phyloP scores from a whole-genome alignment of 2,797 vertebrate species.

The Alcedo quadribrachys region DNA sequence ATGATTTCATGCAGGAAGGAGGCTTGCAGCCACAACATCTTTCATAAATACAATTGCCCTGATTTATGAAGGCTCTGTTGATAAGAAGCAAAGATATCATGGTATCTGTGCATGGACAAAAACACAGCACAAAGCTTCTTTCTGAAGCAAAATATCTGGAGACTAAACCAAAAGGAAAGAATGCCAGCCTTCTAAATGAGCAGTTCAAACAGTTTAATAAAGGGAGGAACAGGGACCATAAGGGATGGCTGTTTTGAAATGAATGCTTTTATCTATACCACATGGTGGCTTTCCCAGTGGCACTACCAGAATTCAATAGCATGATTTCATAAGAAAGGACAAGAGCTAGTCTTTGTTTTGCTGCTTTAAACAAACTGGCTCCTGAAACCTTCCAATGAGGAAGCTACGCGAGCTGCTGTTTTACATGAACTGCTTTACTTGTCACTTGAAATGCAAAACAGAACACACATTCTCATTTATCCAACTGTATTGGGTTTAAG shows the following conservation, averaged over 20 bases:
- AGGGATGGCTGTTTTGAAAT: not conserved
- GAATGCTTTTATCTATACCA: not conserved
- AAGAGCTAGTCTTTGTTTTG: not conserved
- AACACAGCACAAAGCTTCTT: not conserved
- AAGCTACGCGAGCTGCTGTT: not conserved
- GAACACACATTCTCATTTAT: not conserved
- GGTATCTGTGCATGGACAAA: fast-evolving
- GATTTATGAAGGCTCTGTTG: not conserved
- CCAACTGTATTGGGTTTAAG: not conserved
- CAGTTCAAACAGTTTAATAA: constrained; percentile 3
- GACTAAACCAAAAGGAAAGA: constrained; percentile 6
- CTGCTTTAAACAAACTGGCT: not conserved
- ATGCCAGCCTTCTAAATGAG: not conserved
- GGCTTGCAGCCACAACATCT: not conserved
- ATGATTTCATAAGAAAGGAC: not conserved
- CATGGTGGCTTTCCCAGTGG: not conserved
- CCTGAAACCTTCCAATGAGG: not conserved
- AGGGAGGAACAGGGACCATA: not conserved
- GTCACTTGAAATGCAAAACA: not conserved
- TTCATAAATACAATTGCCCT: not conserved
- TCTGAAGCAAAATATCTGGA: constrained; percentile 15
- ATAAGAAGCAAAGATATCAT: not conserved
- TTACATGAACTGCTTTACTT: not conserved
- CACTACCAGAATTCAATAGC: not conserved
- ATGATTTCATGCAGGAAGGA: not conserved